These are phyloP conservation scores for Cydia amplana DNA, from an alignment of 1,140 invertebrate genomes.

Conservation along the genomic window DNA sequence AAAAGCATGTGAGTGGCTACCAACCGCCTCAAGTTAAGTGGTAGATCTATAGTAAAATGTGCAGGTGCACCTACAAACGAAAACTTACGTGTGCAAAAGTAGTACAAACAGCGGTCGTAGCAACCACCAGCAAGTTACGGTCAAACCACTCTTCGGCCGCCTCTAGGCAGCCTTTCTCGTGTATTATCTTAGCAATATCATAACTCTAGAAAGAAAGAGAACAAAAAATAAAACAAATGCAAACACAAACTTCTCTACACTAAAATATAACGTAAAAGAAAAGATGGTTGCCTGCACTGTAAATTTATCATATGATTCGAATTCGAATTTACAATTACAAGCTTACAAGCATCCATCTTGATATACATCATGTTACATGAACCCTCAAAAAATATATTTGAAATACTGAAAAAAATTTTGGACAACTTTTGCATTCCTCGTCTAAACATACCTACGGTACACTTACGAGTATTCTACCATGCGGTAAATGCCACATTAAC, in stretches of 20 bases:
- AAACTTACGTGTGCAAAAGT: slow-evolving; percentile 94
- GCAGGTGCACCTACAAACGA: slow-evolving; percentile 51
- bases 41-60: not conserved
- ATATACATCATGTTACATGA: not conserved
- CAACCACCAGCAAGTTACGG: slow-evolving; percentile 94
- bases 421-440: not conserved
- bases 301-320: too few relatives aligned
- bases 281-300: not conserved
- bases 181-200: slow-evolving; percentile 90
- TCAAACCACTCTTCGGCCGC: slow-evolving; percentile 97
- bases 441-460: not conserved
- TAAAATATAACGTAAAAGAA: not conserved
- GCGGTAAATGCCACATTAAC: not conserved
- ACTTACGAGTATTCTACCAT: not conserved
- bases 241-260: slow-evolving; percentile 18
- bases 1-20: too few relatives aligned
- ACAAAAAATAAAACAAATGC: slow-evolving; percentile 46
- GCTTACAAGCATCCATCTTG: not conserved
- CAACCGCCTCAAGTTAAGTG: not conserved
- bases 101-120: slow-evolving; percentile 89
- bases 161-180: slow-evolving; percentile 96
- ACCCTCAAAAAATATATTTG: not conserved
- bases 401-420: not conserved
- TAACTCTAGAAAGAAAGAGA: slow-evolving; percentile 82
- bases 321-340: not conserved